phyloP scores from a whole-genome alignment of 2,888 invertebrate species.

The Sphecodes monilicornis region DNA sequence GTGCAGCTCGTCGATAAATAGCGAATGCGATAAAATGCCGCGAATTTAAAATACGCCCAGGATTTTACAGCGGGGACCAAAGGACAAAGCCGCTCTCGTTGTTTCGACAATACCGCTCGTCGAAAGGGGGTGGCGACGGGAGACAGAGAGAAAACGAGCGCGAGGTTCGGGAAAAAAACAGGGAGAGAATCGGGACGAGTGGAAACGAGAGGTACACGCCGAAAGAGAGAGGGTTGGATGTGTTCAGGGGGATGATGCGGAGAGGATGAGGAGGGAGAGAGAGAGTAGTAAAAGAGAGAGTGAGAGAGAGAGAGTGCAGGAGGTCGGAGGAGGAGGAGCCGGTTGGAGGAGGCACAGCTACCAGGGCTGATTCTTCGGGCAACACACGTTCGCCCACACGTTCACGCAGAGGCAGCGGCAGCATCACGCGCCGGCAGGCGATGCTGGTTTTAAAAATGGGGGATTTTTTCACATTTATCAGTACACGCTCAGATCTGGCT shows the following conservation, averaged over 20 bases:
- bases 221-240: constrained; percentile 21
- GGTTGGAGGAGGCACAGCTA: constrained; percentile 59
- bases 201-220: constrained; percentile 58
- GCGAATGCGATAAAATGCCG: constrained; percentile 76
- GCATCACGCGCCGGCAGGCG: constrained; percentile 75
- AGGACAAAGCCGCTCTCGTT: constrained; percentile 77
- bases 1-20: constrained; percentile 75
- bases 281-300: neutral
- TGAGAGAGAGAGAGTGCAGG: constrained; percentile 21
- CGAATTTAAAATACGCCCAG: constrained; percentile 76
- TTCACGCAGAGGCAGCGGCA: constrained; percentile 60
- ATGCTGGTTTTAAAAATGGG: constrained; percentile 77
- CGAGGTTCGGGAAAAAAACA: constrained; percentile 42
- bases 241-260: neutral
- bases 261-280: constrained; percentile 30
- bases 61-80: constrained; percentile 75
- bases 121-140: constrained; percentile 72
- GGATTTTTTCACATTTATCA: constrained; percentile 82
- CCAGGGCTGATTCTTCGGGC: constrained; percentile 73
- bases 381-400: constrained; percentile 70
- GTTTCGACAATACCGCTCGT: constrained; percentile 76
- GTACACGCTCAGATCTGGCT: constrained; percentile 80
- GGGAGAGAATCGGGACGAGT: constrained; percentile 55
- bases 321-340: constrained; percentile 30
- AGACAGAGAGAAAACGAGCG: constrained; percentile 66